These are phyloP conservation scores for Bombus terrestris DNA, from an alignment of 1,140 invertebrate genomes.

Conservation along the genomic window DNA sequence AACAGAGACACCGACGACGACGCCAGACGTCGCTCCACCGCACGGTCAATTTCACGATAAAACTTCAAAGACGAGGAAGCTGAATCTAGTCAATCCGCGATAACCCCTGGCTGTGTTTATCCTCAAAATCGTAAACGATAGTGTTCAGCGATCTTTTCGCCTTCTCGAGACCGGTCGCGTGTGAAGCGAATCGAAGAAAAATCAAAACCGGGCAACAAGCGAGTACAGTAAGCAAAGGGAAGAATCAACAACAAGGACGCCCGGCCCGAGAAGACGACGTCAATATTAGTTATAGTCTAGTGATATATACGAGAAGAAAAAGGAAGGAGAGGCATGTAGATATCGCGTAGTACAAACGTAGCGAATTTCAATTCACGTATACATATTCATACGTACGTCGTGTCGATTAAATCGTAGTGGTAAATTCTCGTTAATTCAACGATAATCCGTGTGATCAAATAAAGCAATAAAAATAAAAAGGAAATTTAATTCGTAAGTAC, in stretches of 20 bases:
- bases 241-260: slow-evolving; percentile 9
- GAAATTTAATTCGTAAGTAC: slow-evolving; percentile 2
- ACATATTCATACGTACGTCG: slow-evolving; percentile 21
- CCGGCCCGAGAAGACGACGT: slow-evolving; percentile 1
- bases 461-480: not conserved
- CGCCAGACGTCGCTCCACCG: slow-evolving; percentile 5
- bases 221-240: not conserved
- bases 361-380: slow-evolving; percentile 10
- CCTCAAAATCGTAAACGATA: slow-evolving; percentile 70
- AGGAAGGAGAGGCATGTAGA: not conserved
- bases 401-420: slow-evolving; percentile 6
- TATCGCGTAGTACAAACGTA: slow-evolving; percentile 37
- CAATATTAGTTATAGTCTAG: slow-evolving; percentile 45
- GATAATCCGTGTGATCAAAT: slow-evolving; percentile 25
- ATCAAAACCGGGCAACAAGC: not conserved
- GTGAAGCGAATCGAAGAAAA: not conserved
- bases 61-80: not conserved
- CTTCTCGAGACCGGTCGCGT: not conserved
- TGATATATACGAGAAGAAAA: slow-evolving; percentile 13
- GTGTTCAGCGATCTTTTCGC: slow-evolving; percentile 65
- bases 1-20: slow-evolving; percentile 19
- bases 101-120: slow-evolving; percentile 63
- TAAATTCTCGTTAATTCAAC: slow-evolving; percentile 24
- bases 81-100: slow-evolving; percentile 55
- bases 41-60: slow-evolving; percentile 32